Percentiles rank a stretch among this genome's conserved stretches.
phyloP scores from a whole-genome alignment of 2,797 vertebrate species.

The Aselliscus stoliczkanus region DNA sequence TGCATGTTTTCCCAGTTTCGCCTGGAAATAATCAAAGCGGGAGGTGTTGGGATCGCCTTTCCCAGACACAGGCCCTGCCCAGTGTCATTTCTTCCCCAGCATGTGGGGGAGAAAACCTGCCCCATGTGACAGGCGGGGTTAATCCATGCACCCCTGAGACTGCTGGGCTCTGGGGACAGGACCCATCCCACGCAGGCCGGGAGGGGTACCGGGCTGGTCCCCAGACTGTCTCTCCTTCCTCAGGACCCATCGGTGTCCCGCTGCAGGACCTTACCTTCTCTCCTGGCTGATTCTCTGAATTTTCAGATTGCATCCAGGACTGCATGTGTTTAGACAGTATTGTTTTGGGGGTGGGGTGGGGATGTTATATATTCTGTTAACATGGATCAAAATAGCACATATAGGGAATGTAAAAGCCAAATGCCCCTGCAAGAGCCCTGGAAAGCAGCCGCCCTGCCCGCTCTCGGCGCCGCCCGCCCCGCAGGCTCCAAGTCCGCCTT shows the following conservation, averaged over 20 bases:
- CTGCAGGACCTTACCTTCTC: neutral
- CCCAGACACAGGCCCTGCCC: neutral
- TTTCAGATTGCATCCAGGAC: neutral
- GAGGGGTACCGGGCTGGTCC: neutral
- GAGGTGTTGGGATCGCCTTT: neutral
- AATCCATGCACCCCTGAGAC: accelerated
- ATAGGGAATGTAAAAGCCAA: neutral
- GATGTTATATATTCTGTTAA: neutral
- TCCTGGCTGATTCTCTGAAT: neutral
- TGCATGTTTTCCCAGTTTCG: neutral
- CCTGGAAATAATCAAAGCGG: neutral
- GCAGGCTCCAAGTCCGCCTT: too few relatives aligned
- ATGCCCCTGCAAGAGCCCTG: accelerated
- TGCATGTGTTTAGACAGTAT: accelerated
- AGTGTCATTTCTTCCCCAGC: neutral
- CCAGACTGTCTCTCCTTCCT: neutral
- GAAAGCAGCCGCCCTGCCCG: neutral
- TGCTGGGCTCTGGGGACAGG: neutral
- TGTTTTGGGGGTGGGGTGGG: neutral
- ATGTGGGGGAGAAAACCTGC: accelerated
- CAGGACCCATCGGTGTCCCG: accelerated
- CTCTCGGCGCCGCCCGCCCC: neutral
- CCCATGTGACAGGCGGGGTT: accelerated
- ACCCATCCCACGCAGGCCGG: accelerated
- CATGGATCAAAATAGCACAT: too few relatives aligned